A percentile compares a stretch with the other conserved stretches of the same genome.
phyloP scores from a whole-genome alignment of 2,113 vertebrate genomes.

The Odocoileus hemionus region DNA sequence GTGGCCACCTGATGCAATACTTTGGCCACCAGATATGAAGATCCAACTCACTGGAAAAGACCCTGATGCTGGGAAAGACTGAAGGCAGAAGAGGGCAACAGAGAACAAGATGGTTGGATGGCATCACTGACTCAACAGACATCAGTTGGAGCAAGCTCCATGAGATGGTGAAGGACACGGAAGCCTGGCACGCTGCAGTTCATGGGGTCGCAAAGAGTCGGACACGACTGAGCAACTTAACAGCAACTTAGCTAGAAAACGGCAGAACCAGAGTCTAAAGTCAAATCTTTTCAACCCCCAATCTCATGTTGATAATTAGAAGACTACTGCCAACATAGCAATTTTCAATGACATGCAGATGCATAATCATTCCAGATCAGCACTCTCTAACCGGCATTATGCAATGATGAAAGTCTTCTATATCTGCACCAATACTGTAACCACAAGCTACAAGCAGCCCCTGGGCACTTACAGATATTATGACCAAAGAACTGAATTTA shows the following conservation, averaged over 20 bases:
- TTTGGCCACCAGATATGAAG: background rate
- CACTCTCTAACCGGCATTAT: background rate
- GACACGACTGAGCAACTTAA: background rate
- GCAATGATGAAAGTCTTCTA: background rate
- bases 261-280: background rate
- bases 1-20: background rate
- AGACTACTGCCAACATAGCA: background rate
- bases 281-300: slow-evolving; percentile 10
- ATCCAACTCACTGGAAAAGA: background rate
- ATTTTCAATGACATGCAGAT: background rate
- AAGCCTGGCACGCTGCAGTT: background rate
- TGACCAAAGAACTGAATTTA: background rate
- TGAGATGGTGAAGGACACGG: background rate
- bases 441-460: background rate
- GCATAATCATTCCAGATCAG: background rate
- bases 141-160: background rate
- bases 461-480: background rate
- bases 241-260: background rate
- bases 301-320: background rate
- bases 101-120: background rate
- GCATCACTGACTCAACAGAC: background rate
- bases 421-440: background rate
- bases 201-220: background rate
- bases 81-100: background rate
- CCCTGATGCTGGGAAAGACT: background rate